phyloP scores from a whole-genome alignment of 1,140 invertebrate species.

The Papilio polytes region DNA sequence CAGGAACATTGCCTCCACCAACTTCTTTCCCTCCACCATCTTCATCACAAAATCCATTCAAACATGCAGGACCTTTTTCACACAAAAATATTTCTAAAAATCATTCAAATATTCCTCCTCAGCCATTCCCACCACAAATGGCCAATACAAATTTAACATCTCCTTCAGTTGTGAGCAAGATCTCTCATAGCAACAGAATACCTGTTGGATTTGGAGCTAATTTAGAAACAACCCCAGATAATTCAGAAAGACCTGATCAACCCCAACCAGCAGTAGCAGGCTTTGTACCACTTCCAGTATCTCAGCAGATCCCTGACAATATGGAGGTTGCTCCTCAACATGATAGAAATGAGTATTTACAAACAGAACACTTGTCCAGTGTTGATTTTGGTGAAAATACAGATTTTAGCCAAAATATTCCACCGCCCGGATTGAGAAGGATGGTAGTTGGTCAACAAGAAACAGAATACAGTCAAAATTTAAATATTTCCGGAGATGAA shows the following conservation, averaged over 20 bases:
- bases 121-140: conserved; percentile 54
- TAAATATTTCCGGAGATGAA: conserved; percentile 81
- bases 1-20: conserved; percentile 48
- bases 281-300: conserved; percentile 59
- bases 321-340: conserved; percentile 86
- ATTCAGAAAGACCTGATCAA: conserved; percentile 86
- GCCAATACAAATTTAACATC: conserved; percentile 56
- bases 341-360: conserved; percentile 89
- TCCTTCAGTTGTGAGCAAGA: conserved; percentile 64
- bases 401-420: conserved; percentile 79
- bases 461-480: conserved; percentile 81
- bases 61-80: conserved; percentile 71
- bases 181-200: conserved; percentile 61
- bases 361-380: conserved; percentile 88
- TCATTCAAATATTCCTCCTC: conserved; percentile 50
- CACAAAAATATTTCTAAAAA: conserved; percentile 67
- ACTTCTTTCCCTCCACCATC: conserved; percentile 56
- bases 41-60: conserved; percentile 71
- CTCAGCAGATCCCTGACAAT: conserved; percentile 81
- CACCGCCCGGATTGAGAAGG: conserved; percentile 85
- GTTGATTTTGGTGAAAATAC: conserved; percentile 81
- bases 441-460: conserved; percentile 88
- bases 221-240: conserved; percentile 86
- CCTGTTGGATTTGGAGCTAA: conserved; percentile 78
- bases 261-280: conserved; percentile 63